Conservation (phyloP, 2,888 invertebrate genomes). For the Cheilosia soror region DNA sequence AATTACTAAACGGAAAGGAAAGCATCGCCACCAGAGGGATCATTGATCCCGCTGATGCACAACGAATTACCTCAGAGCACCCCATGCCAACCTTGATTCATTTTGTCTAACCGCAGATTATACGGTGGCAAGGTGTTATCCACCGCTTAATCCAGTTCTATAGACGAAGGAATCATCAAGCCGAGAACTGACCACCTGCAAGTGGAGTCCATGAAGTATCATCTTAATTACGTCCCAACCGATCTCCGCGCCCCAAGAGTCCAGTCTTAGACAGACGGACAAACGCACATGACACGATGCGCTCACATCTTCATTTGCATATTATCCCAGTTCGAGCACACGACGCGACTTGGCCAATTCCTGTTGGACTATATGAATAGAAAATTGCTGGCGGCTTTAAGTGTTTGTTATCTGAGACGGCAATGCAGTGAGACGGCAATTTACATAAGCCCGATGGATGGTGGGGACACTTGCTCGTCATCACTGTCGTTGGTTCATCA, state of each 20-base stretch:
- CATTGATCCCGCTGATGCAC: slow-evolving; percentile 49
- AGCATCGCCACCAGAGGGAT: slow-evolving; percentile 48
- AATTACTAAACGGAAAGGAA: slow-evolving; percentile 55
- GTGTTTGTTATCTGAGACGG: slow-evolving; percentile 41
- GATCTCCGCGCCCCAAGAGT: slow-evolving; percentile 5
- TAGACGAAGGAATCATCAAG: slow-evolving; percentile 43
- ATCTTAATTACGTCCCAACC: slow-evolving; percentile 57
- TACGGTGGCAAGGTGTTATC: slow-evolving; percentile 60
- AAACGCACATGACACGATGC: slow-evolving; percentile 58
- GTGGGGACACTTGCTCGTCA: slow-evolving; percentile 36
- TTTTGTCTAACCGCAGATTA: slow-evolving; percentile 61
- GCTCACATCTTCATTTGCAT: slow-evolving; percentile 73
- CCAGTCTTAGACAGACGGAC: slow-evolving; percentile 38
- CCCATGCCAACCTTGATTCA: slow-evolving; percentile 39
- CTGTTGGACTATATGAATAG: slow-evolving; percentile 47
- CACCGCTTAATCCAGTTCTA: slow-evolving; percentile 59
- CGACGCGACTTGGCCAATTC: slow-evolving; percentile 20
- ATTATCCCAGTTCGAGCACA: slow-evolving; percentile 25
- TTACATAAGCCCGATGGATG: slow-evolving; percentile 48
- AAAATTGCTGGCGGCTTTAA: slow-evolving; percentile 50
- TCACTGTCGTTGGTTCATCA: not conserved
- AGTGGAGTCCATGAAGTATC: slow-evolving; percentile 55
- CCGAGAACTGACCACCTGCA: slow-evolving; percentile 64
- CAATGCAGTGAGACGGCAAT: slow-evolving; percentile 24
- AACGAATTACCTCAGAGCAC: not conserved